Evolutionary conservation across 53 echinoderm and acorn worm species (phyloP), one percentile per base, ranked within the genome.

Genomic region (Echinometra lucunter): DNA sequence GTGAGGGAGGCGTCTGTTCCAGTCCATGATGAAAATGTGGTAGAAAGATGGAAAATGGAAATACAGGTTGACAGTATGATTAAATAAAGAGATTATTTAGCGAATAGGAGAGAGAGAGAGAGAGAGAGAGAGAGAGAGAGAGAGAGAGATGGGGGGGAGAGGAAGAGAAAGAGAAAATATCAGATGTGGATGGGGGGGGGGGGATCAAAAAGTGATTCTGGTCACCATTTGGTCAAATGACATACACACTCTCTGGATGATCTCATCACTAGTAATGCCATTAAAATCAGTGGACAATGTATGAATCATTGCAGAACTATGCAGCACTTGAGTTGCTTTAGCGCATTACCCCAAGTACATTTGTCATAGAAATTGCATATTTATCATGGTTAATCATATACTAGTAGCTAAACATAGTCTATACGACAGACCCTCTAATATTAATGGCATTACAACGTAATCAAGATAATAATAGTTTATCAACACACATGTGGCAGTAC

Each of bases 291-390:
- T 37, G 85, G 85, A n/a, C 45, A 27, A 49, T 85, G 85, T 45
- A 85, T 85, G 53, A 85, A 85, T 85, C 85, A 85, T 83, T 85
- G 53, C 49, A 49, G 1, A 3, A 28, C n/a, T n/a, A 85, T 85
- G 49, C n/a, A 10, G 28, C 85, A 85, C 85, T 85, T 16, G 8
- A 85, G 49, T 40, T 49, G 11, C 49, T 85, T 47, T 38, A 81
- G 81, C 81, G 25, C 44, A 81, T 81, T 47, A 85, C 27, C 28
- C 85, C 49, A 45, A 49, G 85, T 49, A 49, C 47, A 85, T 85
- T 47, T 85, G 85, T 85, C 85, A 85, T 19, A 27, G n/a, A 47
- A 85, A 85, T 85, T 85, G 28, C 85, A 85, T 49, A 85, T 85
- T 28, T 47, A 47, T 85, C 49, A 25, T 85, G 13, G 0, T 49